Conservation (phyloP, 1,140 invertebrate genomes). For the Macrostomum lignano region DNA sequence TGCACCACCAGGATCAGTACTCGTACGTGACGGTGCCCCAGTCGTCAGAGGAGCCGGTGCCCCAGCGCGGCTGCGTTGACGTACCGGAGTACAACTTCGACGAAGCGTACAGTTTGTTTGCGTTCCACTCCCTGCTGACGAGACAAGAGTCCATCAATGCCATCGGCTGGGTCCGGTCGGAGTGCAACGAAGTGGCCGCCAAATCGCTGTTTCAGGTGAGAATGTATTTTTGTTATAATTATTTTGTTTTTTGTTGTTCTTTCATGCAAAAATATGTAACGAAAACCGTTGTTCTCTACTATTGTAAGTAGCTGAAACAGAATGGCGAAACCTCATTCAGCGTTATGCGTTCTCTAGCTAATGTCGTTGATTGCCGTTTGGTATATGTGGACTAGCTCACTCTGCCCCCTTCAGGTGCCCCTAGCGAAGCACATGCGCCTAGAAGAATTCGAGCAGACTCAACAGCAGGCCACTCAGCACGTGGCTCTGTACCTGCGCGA, state of each 20-base stretch:
- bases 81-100: constrained; percentile 24
- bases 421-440: constrained; percentile 36
- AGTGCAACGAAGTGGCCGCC: constrained; percentile 35
- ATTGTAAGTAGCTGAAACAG: no score
- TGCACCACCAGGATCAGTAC: constrained; percentile 19
- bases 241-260: no score
- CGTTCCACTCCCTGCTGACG: constrained; percentile 25
- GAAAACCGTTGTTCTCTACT: no score
- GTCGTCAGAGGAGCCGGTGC: constrained; percentile 9
- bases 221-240: no score
- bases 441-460: constrained; percentile 29
- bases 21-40: constrained; percentile 24
- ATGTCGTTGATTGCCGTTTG: no score
- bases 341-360: no score
- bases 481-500: constrained; percentile 17
- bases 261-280: no score
- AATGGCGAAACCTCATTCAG: no score
- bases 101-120: constrained; percentile 23
- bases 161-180: constrained; percentile 33
- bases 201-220: constrained; percentile 40
- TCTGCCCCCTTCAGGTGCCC: no score
- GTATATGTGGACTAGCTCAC: no score
- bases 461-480: constrained; percentile 24
- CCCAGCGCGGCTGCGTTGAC: constrained; percentile 16
- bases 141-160: constrained; percentile 35